These are phyloP conservation scores for Lymantria dispar DNA, from an alignment of 2,888 invertebrate genomes.

Conservation along the genomic window DNA sequence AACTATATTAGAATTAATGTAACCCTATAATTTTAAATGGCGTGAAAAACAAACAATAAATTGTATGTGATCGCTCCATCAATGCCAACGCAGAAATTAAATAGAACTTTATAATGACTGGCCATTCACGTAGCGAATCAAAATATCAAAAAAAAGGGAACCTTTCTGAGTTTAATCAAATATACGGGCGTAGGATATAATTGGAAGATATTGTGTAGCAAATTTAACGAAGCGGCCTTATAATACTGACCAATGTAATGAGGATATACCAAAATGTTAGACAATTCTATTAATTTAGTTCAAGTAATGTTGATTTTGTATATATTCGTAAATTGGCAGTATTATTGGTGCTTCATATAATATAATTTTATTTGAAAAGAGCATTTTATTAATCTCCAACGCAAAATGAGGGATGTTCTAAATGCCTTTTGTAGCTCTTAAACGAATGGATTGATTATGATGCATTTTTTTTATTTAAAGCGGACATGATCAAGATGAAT, in stretches of 20 bases:
- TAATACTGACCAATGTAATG: not conserved
- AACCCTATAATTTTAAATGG: not conserved
- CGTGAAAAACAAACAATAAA: conserved; percentile 6
- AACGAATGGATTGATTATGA: no score
- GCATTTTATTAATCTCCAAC: no score
- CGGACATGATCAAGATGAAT: no score
- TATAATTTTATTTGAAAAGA: no score
- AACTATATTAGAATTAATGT: no score
- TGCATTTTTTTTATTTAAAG: no score
- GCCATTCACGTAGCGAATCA: conserved; percentile 14
- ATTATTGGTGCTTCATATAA: not conserved
- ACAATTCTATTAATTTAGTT: not conserved
- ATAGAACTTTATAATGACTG: conserved; percentile 22
- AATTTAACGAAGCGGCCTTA: conserved; percentile 5
- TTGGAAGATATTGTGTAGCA: conserved; percentile 8
- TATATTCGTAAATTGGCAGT: not conserved
- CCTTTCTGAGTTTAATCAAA: conserved; percentile 6
- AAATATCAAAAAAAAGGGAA: conserved; percentile 16
- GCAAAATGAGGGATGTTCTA: no score
- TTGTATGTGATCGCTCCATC: conserved; percentile 13
- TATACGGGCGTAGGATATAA: conserved; percentile 1
- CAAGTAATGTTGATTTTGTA: not conserved
- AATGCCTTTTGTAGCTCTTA: no score
- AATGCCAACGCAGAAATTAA: conserved; percentile 18
- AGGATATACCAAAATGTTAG: not conserved